phyloP scores from a whole-genome alignment of 2,797 vertebrate species.

The Cyprinodon diabolis region DNA sequence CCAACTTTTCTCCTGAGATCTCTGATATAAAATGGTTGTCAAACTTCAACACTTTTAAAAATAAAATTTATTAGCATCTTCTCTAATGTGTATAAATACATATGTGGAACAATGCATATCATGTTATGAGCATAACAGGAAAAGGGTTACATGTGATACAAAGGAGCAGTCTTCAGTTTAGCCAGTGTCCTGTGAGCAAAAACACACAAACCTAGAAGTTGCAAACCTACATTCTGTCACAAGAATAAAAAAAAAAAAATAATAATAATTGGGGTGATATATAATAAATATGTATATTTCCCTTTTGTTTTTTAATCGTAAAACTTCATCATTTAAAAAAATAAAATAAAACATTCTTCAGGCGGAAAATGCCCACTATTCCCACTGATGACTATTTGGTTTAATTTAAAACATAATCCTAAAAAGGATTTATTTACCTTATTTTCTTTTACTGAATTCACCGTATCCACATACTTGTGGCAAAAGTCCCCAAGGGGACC shows the following conservation, averaged over 20 bases:
- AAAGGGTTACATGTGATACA: constrained; percentile 86
- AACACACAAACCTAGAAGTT: constrained; percentile 83
- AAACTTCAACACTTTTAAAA: constrained; percentile 86
- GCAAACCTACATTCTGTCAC: constrained; percentile 87
- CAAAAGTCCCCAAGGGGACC: constrained; percentile 56
- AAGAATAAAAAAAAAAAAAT: constrained; percentile 60
- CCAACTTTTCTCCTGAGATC: no score
- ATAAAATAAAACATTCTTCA: constrained; percentile 58
- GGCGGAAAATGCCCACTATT: constrained; percentile 53
- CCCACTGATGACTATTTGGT: constrained; percentile 44
- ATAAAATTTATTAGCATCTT: constrained; percentile 92
- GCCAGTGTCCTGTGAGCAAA: constrained; percentile 80
- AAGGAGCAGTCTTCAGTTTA: constrained; percentile 77
- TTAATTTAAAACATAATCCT: constrained; percentile 60
- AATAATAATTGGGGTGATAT: constrained; percentile 38
- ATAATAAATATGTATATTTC: constrained; percentile 79
- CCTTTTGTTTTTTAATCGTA: constrained; percentile 68
- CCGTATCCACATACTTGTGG: constrained; percentile 63
- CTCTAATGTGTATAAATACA: constrained; percentile 90
- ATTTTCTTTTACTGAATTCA: constrained; percentile 53
- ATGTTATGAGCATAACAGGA: constrained; percentile 88
- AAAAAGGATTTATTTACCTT: constrained; percentile 58
- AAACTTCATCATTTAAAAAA: constrained; percentile 72
- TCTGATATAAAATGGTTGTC: constrained; percentile 14
- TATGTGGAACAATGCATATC: constrained; percentile 85